These are phyloP conservation scores for Drosophila neocordata DNA, from an alignment of 1,140 invertebrate genomes.

Conservation along the genomic window DNA sequence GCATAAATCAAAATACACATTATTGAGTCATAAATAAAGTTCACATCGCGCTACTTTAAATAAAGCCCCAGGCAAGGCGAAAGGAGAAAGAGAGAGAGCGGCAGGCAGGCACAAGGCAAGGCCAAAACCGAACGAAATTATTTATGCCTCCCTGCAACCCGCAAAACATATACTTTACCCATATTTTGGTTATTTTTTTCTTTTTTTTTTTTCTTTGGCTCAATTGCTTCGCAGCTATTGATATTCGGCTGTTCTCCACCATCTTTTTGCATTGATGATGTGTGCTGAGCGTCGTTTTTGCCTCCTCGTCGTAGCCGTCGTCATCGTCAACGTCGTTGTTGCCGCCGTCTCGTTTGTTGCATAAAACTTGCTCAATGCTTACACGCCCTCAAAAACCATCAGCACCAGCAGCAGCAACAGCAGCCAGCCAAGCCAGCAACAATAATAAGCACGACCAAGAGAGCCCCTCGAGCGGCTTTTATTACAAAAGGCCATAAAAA, in stretches of 20 bases:
- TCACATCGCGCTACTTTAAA: slow-evolving; percentile 75
- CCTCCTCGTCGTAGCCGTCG: not conserved
- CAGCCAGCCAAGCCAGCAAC: slow-evolving; percentile 13
- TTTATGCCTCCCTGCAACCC: slow-evolving; percentile 58
- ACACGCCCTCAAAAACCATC: slow-evolving; percentile 63
- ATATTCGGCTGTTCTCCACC: slow-evolving; percentile 18
- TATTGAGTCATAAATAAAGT: slow-evolving; percentile 81
- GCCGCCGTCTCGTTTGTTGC: slow-evolving; percentile 72
- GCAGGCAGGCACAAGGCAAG: slow-evolving; percentile 29
- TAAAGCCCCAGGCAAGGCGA: slow-evolving; percentile 53
- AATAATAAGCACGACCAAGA: slow-evolving; percentile 37
- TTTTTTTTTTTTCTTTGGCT: slow-evolving; percentile 66
- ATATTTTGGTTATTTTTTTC: slow-evolving; percentile 43
- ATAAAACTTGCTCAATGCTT: slow-evolving; percentile 77
- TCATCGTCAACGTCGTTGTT: slow-evolving; percentile 34
- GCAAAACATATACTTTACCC: slow-evolving; percentile 62
- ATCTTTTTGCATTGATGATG: slow-evolving; percentile 7
- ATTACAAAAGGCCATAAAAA: slow-evolving; percentile 73
- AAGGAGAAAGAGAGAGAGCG: not conserved
- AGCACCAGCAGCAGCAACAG: slow-evolving; percentile 19
- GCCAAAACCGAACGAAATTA: slow-evolving; percentile 41
- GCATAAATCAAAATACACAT: slow-evolving; percentile 82
- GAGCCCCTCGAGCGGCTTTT: slow-evolving; percentile 70
- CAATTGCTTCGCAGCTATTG: slow-evolving; percentile 64
- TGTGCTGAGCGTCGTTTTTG: slow-evolving; percentile 4